Base-by-base conservation (phyloP, 2,113 vertebrate species). In the Equus quagga region DNA sequence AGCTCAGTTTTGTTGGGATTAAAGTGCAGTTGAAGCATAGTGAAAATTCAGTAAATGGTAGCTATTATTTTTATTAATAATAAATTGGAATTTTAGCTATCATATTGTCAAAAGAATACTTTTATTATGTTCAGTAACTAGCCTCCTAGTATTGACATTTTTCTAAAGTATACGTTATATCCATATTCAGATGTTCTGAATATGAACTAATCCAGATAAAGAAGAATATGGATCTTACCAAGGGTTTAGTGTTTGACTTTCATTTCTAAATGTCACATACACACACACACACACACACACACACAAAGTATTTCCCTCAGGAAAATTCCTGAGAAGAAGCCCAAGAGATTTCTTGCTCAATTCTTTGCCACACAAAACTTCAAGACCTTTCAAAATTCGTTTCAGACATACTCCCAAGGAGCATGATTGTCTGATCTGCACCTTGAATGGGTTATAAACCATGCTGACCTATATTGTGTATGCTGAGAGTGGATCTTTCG, bases 251-350 rank as follows among this genome's bases (percentile, higher is more conserved):
- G 67, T 93, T 93, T 95, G 76, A 79, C 36, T 98, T 97, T 91
- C 82, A 83, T 97, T 96, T 98, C 75, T 95, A 96, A 96, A 97
- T 96, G 54, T 97, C 87, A 95, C 46, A 81, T 31, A 90, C 2
- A 87, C 41, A 56, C 21, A 67, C 7, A 31, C 24, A 56, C 21
- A 67, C 7, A 31, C 24, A 17, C 4, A 49, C 36, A 41, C 36
- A 41, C 36, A 41, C 10, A 33, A 49, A 58, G 85, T 4, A 75
- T 93, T 97, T 93, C 62, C 78, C 96, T 94, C 49, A 83, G 49
- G 54, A 81, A 96, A 96, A 75, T 69, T 92, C 28, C 31, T 89
- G 24, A 87, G 62, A 75, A 33, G 41, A 92, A 96, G n/a, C 94
- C 86, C 86, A 87, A 97, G 78, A 92, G 92, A 95, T 49, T 96